These are phyloP conservation scores for Stomatorhinus ivindoensis DNA, from an alignment of 2,113 vertebrate species.

Conservation along the genomic window DNA sequence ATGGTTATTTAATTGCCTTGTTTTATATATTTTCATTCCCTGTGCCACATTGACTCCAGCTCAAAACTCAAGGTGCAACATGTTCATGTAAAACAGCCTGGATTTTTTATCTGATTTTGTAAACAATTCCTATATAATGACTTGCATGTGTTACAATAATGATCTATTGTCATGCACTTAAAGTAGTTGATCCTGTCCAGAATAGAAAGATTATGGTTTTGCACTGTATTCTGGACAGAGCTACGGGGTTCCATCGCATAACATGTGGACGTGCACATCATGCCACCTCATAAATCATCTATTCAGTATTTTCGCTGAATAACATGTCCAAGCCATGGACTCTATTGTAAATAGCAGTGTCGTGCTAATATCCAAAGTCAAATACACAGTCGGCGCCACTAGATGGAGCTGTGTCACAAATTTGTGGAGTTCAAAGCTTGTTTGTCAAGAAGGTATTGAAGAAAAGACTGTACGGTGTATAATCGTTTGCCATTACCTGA, in stretches of 20 bases:
- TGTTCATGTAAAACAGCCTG: not conserved
- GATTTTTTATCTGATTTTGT: not conserved
- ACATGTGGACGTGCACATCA: not conserved
- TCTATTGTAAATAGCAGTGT: not conserved
- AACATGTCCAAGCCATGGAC: not conserved
- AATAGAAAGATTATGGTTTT: not conserved
- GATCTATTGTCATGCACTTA: not conserved
- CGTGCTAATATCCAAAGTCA: not conserved
- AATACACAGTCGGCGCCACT: not conserved
- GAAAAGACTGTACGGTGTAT: not conserved
- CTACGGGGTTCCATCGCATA: not conserved
- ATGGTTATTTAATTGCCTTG: not conserved
- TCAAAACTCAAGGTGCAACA: not conserved
- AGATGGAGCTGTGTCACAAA: not conserved
- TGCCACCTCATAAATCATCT: not conserved
- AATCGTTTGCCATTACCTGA: not conserved
- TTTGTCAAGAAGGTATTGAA: not conserved
- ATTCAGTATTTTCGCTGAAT: not conserved
- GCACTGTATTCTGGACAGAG: not conserved
- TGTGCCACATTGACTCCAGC: not conserved
- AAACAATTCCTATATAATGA: not conserved
- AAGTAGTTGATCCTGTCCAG: not conserved
- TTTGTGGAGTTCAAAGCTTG: not conserved
- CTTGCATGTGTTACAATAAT: not conserved
- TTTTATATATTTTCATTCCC: not conserved